Base-by-base conservation (phyloP, 2,888 invertebrate genomes). In the Ennomos erosarius region DNA sequence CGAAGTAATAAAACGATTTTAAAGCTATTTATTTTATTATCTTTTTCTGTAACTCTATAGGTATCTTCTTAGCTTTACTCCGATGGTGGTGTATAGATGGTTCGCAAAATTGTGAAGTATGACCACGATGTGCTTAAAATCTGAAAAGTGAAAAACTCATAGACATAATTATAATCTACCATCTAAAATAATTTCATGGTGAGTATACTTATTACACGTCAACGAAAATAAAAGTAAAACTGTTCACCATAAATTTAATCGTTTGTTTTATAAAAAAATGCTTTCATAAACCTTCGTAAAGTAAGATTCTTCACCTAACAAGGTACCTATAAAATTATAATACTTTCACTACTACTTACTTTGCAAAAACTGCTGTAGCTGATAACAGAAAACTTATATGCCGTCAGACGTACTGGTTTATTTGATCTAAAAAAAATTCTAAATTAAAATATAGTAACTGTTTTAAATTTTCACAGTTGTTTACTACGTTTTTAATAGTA, bases 101-200 rank as follows among this genome's bases (percentile, higher is more conserved):
- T 87, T 67, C 76, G 78, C 1, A 91, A 69, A 16, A 90, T 87
- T 0, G 90, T 90, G 46, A 91, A 90, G 64, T 90, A 89, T 3
- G 90, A 88, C 90, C 90, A 90, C 3, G 90, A 90, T 6, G 84
- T 88, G 48, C 89, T 87, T 48, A 90, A 86, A 1, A 90, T 89
- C 90, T 90, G 84, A 50, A 86, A 87, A 53, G 26, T 26, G 6
- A 57, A 26, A 36, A 62, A 44, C 49, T 11, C 6, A 39, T 26
- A 46, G 43, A 10, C 1, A 44, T 26, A 26, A 26, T 5, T 6
- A 10, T 26, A 9, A 36, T 5, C 34, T 44, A 44, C 1, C 26
- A 51, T 8, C 16, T 9, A 11, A 34, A 10, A 43, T 26, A 47
- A 11, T 16, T 43, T 4, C 9, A 8, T 6, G 9, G 12, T 12